Evolutionary conservation across 2,888 invertebrate genomes (phyloP).

Genomic region (Himalopsyche kuldschensis): DNA sequence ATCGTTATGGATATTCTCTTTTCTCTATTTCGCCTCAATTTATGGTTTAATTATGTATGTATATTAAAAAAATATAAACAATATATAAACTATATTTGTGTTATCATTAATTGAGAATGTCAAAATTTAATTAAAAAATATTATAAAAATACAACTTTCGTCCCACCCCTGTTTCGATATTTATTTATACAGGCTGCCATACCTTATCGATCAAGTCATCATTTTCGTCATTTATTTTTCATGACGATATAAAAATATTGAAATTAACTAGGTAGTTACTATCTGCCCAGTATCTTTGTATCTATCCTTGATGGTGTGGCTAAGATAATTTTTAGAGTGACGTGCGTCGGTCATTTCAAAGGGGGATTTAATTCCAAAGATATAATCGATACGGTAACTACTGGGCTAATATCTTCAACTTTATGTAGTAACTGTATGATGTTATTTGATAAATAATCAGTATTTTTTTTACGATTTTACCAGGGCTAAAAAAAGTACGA

Average conservation of each 20-base stretch:
- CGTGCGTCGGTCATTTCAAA: background rate
- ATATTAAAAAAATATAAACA: too few species aligned
- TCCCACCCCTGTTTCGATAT: background rate
- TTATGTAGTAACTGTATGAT: too few species aligned
- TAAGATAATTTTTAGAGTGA: background rate
- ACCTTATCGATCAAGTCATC: constrained; percentile 2
- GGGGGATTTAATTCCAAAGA: background rate
- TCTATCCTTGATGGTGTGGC: background rate
- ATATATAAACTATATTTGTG: too few species aligned
- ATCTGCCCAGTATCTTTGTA: background rate
- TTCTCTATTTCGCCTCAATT: too few species aligned
- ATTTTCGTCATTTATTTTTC: constrained; percentile 4
- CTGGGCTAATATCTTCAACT: too few species aligned
- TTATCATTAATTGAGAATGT: too few species aligned
- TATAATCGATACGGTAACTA: background rate
- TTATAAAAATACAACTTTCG: background rate
- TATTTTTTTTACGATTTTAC: too few species aligned
- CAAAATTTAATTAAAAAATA: too few species aligned
- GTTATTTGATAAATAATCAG: too few species aligned
- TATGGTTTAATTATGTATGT: too few species aligned
- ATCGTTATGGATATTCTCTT: too few species aligned
- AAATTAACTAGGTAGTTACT: constrained; percentile 4
- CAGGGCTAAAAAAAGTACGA: too few species aligned
- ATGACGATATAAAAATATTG: constrained; percentile 16
- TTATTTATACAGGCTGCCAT: constrained; percentile 3